Percentiles rank a stretch among this genome's conserved stretches.
Evolutionary conservation across 2,888 invertebrate genomes (phyloP).

Genomic region (Palloptera scutellata): DNA sequence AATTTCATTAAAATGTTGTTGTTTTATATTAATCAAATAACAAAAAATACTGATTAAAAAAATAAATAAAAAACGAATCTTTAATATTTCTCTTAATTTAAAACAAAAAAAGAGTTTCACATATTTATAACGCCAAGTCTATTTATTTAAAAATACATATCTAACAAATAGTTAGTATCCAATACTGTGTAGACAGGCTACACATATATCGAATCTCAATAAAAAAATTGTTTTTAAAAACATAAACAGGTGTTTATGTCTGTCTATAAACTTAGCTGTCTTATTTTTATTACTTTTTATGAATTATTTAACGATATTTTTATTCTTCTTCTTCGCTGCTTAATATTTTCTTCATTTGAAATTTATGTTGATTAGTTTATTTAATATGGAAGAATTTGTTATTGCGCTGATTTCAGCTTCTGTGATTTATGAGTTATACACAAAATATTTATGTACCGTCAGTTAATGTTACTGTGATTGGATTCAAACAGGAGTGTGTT

Average conservation of each 20-base stretch:
- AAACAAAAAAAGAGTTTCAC: slow-evolving; percentile 1
- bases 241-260: background rate
- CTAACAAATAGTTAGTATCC: background rate
- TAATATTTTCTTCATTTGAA: slow-evolving; percentile 6
- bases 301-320: background rate
- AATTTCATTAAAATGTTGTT: slow-evolving; percentile 11
- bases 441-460: too few relatives aligned
- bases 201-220: too few relatives aligned
- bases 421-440: too few relatives aligned
- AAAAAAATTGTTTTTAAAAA: background rate
- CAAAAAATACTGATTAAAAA: too few relatives aligned
- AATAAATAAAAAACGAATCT: background rate
- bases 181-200: too few relatives aligned
- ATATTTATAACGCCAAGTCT: background rate
- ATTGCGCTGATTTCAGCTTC: background rate
- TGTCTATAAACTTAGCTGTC: background rate
- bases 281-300: background rate
- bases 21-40: slow-evolving; percentile 9
- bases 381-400: slow-evolving; percentile 15
- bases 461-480: too few relatives aligned
- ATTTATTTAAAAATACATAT: background rate
- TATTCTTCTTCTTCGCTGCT: background rate
- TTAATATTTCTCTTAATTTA: slow-evolving; percentile 1
- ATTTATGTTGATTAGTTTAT: slow-evolving; percentile 13
- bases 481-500: too few relatives aligned